Conservation (phyloP, 2,113 vertebrate genomes). For the Stigmatopora nigra region DNA sequence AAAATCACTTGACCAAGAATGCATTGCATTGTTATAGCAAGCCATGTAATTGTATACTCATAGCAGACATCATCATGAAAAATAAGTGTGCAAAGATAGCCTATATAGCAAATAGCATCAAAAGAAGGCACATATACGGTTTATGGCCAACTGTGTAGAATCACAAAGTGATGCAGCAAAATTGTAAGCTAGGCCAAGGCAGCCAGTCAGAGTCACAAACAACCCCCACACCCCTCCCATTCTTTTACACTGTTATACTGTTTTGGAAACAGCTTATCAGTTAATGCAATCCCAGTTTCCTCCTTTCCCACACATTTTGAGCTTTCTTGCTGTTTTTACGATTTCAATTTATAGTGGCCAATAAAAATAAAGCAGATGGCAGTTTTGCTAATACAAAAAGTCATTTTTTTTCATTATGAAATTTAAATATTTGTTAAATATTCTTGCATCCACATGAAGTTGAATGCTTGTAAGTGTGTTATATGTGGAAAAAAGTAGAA, state of each 20-base stretch:
- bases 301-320: background rate
- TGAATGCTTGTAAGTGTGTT: background rate
- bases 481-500: background rate
- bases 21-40: background rate
- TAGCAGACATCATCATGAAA: background rate
- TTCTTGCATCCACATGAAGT: background rate
- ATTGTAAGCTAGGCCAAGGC: constrained; percentile 17
- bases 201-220: constrained; percentile 11
- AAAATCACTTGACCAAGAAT: background rate
- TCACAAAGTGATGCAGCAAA: constrained; percentile 35
- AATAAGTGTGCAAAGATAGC: background rate
- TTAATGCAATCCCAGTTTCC: constrained; percentile 13
- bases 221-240: constrained; percentile 1
- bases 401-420: background rate
- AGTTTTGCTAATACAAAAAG: background rate
- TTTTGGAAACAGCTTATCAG: constrained; percentile 26
- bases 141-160: constrained; percentile 14
- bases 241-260: background rate
- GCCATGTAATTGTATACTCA: background rate
- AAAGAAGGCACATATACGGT: constrained; percentile 19
- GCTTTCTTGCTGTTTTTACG: background rate
- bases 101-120: constrained; percentile 10
- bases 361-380: background rate
- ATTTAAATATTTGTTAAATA: background rate
- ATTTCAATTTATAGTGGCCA: background rate